Base-by-base conservation (phyloP, 2,888 invertebrate genomes). In the Chromoteleia sp. region DNA sequence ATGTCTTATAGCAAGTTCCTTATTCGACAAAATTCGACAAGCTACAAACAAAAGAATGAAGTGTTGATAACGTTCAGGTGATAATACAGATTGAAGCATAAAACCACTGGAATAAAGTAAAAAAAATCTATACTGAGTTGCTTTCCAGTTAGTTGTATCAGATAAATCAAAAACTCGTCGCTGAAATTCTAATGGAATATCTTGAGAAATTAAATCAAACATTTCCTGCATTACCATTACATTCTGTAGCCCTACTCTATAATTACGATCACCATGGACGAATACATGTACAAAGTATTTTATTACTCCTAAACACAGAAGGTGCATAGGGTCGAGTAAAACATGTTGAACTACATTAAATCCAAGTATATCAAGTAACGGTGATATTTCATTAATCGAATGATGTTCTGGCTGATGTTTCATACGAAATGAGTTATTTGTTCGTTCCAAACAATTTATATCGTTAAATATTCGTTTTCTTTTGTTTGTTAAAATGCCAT, bases 311-410 rank as follows among this genome's bases (percentile, higher is more conserved):
- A 65, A 25, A 41, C 74, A 65, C 10, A 70, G 36, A 7, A 73
- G 58, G 25, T 78, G 78, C 78, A 78, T 78, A 8, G 78, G 4
- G 14, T 78, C 78, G n/a, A 63, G 25, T n/a, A 58, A 12, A 12
- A 73, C 29, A 19, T 45, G 4, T 58, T 65, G 39, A 10, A 78
- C 21, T 0, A 73, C 43, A 41, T 78, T 65, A 29, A 78, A 71
- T 8, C 29, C 54, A 3, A n/a, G 10, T 19, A 80, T 54, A 36
- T 63, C 33, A 48, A 65, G 29, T 43, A 74, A 43, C 14, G 75
- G 73, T 8, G 73, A 61, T 10, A 19, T 6, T 52, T 61, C 73
- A 10, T 4, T 25, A n/a, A 19, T 12, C 3, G 19, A 5, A 61
- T 81, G 81, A 61, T 81, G 81, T 14, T 59, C n/a, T 7, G 21